Evolutionary conservation across 2,888 invertebrate species (phyloP), one percentile per base, ranked within the genome.

Genomic region (Germaria angustata): DNA sequence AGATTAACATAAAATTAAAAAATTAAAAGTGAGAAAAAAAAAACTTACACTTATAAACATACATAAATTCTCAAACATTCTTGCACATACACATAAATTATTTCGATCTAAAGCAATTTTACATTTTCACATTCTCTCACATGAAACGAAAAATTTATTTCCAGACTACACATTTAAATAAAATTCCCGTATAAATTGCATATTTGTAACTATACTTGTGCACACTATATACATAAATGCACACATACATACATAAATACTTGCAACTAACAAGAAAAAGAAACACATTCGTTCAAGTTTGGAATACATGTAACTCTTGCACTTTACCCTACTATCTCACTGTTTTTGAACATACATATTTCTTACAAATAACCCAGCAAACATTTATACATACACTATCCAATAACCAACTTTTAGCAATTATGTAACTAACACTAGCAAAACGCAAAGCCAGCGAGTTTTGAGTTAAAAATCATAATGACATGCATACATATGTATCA

Each of bases 311-410:
- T 11, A 80, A 49, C 36, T 66, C 20, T 61, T 73, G 79, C 79
- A 80, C 79, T 51, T 66, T 61, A 73, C 41, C 32, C 57, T 59
- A 71, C 17, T 61, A 51, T 44, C 66, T 59, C 72, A 57, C 46
- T 41, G 55, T 17, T 55, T 65, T 75, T 28, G 24, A 65, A 75
- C 41, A 81, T 66, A 75, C 41, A 81, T 66, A 68, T 34, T 17
- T 65, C 28, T 49, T 49, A 53, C 57, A 66, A 59, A 51, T 59
- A 59, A 61, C 51, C 41, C 66, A 59, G 39, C 41, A 59, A 72
- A 68, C 65, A 81, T 57, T 72, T 66, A 79, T 69, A 63, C 68
- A 78, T 39, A 78, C 79, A 66, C 63, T 69, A 69, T 20, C 51
- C 59, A 59, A 46, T 46, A 71, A 49, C 36, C 17, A 72, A 59